A percentile compares a stretch with the other conserved stretches of the same genome.
Evolutionary conservation across 2,797 vertebrate species (phyloP).

Genomic region (Falco novaeseelandiae): DNA sequence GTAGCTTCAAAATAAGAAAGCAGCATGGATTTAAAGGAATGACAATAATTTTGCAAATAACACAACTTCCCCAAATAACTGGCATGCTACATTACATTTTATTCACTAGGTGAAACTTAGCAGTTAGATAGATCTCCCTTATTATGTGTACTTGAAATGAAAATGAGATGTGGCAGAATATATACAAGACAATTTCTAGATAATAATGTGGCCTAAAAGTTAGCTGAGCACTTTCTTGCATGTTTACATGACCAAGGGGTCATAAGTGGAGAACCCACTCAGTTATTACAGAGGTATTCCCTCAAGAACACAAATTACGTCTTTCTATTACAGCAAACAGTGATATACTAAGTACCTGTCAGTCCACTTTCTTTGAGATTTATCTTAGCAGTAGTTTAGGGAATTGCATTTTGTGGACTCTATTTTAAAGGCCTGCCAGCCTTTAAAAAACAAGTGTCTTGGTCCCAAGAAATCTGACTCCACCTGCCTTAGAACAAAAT

Average conservation of each 20-base stretch:
- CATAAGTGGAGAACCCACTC: not conserved
- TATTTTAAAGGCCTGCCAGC: not conserved
- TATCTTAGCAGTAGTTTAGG: not conserved
- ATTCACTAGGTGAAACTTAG: not conserved
- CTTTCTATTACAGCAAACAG: not conserved
- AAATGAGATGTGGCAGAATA: not conserved
- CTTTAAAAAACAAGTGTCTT: not conserved
- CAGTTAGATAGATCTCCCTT: not conserved
- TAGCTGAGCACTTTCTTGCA: not conserved
- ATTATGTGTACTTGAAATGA: not conserved
- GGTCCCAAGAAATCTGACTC: not conserved
- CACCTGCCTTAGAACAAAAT: not conserved
- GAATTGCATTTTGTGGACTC: not conserved
- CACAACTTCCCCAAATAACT: not conserved
- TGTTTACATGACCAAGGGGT: not conserved
- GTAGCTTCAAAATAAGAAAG: not conserved
- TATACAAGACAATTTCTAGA: not conserved
- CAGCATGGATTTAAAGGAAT: not conserved
- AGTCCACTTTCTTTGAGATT: not conserved
- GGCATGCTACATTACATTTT: not conserved
- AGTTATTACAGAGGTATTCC: not conserved
- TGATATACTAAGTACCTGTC: not conserved
- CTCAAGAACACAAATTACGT: not conserved
- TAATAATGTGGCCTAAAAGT: not conserved
- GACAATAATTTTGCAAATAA: not conserved